Evolutionary conservation across 92 coral and sea anemone species (phyloP), one percentile per base, ranked within the genome.

Genomic region (Epizoanthus fatuus): DNA sequence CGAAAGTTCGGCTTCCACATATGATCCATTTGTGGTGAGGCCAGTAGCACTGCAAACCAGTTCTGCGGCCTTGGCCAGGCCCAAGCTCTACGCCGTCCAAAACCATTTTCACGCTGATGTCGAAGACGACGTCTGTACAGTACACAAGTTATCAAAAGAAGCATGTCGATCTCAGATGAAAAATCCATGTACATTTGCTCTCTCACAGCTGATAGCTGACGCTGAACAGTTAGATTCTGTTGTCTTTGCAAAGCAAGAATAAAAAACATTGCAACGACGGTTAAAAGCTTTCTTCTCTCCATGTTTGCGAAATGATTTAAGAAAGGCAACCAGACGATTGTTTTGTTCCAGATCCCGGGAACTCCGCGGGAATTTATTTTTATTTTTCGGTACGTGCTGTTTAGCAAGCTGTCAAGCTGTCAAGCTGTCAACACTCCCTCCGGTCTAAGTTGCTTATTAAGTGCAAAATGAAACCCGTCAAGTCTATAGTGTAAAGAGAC

Each of bases 31-130:
- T 49, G 79, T 51, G 45, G 79, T 72, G 78, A 72, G 78, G 78
- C 60, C 78, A 72, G 78, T 72, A 72, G 78, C 78, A 72, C 78
- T 72, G 79, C 79, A 52, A 72, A 72, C 63, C 63, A 52, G 79
- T 72, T 72, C 45, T 72, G 78, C 62, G 78, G 62, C 78, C 78
- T 72, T 53, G 79, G 63, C 63, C 79, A 72, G 79, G 63, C 79
- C 79, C 79, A 72, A 10, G 79, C 63, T 72, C 79, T 72, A 29
- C 79, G 63, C 63, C 79, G 63, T 72, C 79, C 63, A 53, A 72
- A 72, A 72, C 79, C 79, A 25, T 72, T 72, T 72, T 72, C 63
- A 72, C 47, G 63, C 79, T 72, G 63, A 72, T 72, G 11, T 72
- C 79, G 79, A 72, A 29, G 63, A 52, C 79, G 47, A 20, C 42